These are phyloP conservation scores for Sclerodermus sp. DNA, from an alignment of 2,888 invertebrate species.

Conservation along the genomic window DNA sequence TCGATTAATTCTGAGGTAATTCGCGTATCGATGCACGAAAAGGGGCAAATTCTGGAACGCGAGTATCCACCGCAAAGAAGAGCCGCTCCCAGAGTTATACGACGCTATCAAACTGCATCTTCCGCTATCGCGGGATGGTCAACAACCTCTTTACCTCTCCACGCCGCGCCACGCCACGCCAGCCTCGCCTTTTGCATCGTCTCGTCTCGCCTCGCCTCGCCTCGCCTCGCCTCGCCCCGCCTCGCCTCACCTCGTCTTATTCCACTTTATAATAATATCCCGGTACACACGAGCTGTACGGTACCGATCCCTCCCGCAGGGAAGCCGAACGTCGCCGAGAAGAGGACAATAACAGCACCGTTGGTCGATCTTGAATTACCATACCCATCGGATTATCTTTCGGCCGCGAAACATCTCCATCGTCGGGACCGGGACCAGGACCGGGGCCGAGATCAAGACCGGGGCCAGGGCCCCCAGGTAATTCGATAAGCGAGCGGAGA, in stretches of 20 bases:
- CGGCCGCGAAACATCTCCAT: constrained; percentile 54
- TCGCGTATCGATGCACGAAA: no score
- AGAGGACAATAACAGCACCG: constrained; percentile 1
- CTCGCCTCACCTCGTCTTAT: constrained; percentile 25
- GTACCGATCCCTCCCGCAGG: constrained; percentile 10
- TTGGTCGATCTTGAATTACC: constrained; percentile 48
- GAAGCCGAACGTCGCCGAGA: constrained; percentile 2
- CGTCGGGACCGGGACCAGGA: no score
- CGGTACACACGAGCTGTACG: constrained; percentile 6
- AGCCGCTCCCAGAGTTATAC: constrained; percentile 27
- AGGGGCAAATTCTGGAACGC: not conserved
- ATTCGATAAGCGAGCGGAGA: constrained; percentile 58
- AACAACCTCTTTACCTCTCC: constrained; percentile 45
- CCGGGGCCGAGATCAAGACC: no score
- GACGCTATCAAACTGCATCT: constrained; percentile 43
- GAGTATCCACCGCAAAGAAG: not conserved
- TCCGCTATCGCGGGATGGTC: constrained; percentile 41
- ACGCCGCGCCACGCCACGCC: no score
- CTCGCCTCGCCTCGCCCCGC: no score
- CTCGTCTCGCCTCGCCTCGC: no score
- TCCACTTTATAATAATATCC: constrained; percentile 32
- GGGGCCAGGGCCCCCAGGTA: constrained; percentile 39
- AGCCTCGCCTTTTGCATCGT: no score
- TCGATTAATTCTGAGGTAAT: no score
- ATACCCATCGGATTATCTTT: constrained; percentile 54